phyloP scores from a whole-genome alignment of 2,888 invertebrate species.

The Cephus spinipes region DNA sequence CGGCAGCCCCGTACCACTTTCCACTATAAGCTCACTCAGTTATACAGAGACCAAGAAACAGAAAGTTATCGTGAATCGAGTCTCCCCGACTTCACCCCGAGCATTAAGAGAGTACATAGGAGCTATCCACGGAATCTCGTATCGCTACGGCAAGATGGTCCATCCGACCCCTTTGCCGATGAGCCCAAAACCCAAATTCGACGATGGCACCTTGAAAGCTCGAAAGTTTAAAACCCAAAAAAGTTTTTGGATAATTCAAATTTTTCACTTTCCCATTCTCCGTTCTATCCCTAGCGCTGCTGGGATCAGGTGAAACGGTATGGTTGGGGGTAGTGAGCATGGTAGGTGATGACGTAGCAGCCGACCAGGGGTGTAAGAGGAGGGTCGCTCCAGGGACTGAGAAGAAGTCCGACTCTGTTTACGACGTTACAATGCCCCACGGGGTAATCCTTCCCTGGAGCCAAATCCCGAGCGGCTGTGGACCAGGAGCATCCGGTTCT shows the following conservation, averaged over 20 bases:
- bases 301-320: not conserved
- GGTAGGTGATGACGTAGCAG: not conserved
- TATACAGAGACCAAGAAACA: not conserved
- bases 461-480: constrained; percentile 21
- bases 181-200: not conserved
- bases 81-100: not conserved
- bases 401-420: constrained; percentile 56
- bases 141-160: not conserved
- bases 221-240: not conserved
- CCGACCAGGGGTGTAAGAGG: not conserved
- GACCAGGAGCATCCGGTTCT: not conserved
- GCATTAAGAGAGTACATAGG: not conserved
- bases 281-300: too few species aligned
- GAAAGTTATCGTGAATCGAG: not conserved
- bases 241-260: not conserved
- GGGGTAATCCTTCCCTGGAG: constrained; percentile 61
- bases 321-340: not conserved
- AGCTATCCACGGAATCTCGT: not conserved
- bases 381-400: constrained; percentile 20
- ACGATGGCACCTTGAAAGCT: not conserved
- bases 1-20: constrained; percentile 61
- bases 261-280: not conserved
- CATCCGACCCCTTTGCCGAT: not conserved
- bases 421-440: constrained; percentile 65
- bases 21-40: constrained; percentile 41